Evolutionary conservation across 30 jellyfish, hydroid and myxozoan genomes (phyloP).

Genomic region (Sanderia malayensis): DNA sequence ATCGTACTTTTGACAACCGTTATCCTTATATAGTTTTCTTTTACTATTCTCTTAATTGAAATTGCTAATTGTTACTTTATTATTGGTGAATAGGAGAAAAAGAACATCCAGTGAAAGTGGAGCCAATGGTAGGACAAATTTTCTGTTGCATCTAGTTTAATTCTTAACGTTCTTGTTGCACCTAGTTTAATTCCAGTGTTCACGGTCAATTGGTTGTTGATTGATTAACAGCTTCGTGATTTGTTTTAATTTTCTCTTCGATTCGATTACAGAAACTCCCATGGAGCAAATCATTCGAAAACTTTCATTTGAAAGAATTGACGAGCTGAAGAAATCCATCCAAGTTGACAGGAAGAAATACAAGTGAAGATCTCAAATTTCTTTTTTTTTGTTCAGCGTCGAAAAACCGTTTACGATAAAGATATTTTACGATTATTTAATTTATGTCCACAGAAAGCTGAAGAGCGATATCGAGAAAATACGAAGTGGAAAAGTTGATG

Average conservation of each 20-base stretch:
- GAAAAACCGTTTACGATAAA: no score
- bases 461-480: constrained; percentile 82
- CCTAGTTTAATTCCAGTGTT: no score
- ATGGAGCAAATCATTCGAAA: constrained; percentile 88
- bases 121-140: constrained; percentile 48
- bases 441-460: constrained; percentile 42
- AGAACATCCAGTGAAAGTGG: constrained; percentile 79
- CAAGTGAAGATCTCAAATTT: constrained; percentile 47
- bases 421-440: no score
- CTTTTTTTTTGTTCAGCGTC: background rate
- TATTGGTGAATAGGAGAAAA: constrained; percentile 69
- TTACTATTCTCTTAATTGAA: no score
- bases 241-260: no score
- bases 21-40: no score
- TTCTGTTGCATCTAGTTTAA: no score
- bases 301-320: constrained; percentile 86
- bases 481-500: constrained; percentile 87
- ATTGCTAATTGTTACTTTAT: no score
- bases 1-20: no score
- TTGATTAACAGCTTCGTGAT: no score
- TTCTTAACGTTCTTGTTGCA: background rate
- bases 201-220: no score
- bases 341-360: constrained; percentile 74
- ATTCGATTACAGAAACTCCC: constrained; percentile 92
- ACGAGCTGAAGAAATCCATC: constrained; percentile 79